Percentiles rank a stretch among this genome's conserved stretches.
phyloP scores from a whole-genome alignment of 2,113 vertebrate species.

The Ovis aries region ARS-UI_Ramb_v3.0 NC_056069.1:33511001-33511500 shows the following conservation, averaged over 20 bases:
- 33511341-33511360: not conserved
- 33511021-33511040: not conserved
- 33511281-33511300: slow-evolving; percentile 26
- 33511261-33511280: not conserved
- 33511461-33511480: not conserved
- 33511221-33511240: not conserved
- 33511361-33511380: not conserved
- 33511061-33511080: not conserved
- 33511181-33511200: not conserved
- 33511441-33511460: not conserved
- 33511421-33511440: not conserved
- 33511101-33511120: not conserved
- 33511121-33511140: not conserved
- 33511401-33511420: not conserved
- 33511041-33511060: not conserved
- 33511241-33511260: not conserved
- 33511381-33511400: not conserved
- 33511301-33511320: not conserved
- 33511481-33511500: not conserved
- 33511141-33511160: not conserved
- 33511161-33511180: not conserved
- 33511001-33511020: not conserved
- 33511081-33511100: not conserved
- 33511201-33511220: not conserved
- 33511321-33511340: not conserved